Percentiles rank a stretch among this genome's conserved stretches.
phyloP scores from a whole-genome alignment of 2,888 invertebrate species.

The Pinctada fucata region DNA sequence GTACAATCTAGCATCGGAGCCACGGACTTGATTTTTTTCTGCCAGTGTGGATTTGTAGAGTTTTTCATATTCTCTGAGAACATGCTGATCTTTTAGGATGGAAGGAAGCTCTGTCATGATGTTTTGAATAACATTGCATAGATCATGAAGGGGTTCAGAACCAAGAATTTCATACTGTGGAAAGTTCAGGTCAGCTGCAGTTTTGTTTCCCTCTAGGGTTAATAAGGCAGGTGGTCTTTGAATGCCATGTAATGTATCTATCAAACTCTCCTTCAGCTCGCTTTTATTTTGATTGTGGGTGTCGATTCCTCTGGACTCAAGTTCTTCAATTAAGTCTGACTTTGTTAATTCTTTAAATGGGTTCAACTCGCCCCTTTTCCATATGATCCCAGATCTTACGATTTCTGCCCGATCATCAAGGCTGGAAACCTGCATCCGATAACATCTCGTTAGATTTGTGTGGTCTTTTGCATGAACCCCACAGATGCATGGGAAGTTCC shows the following conservation, averaged over 20 bases:
- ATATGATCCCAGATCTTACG: not conserved
- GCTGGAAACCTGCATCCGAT: not conserved
- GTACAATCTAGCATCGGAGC: conserved; percentile 17
- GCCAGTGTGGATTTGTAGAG: not conserved
- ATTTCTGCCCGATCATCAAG: conserved; percentile 1
- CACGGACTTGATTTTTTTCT: conserved; percentile 14
- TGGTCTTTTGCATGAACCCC: conserved; percentile 5
- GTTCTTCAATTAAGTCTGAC: not conserved
- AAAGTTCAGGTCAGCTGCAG: not conserved
- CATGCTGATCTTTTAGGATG: not conserved
- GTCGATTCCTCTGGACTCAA: not conserved
- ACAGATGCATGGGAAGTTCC: conserved; percentile 16
- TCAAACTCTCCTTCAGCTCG: not conserved
- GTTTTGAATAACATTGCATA: conserved; percentile 6
- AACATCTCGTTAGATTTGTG: not conserved
- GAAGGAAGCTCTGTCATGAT: conserved; percentile 1
- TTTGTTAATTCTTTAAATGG: not conserved
- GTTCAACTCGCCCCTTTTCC: not conserved
- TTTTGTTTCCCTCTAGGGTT: not conserved
- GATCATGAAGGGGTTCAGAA: conserved; percentile 15
- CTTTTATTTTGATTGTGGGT: not conserved
- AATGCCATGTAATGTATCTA: not conserved
- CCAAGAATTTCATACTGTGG: not conserved
- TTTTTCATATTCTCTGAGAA: not conserved
- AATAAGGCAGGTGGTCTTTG: conserved; percentile 12